Evolutionary conservation across 2,797 vertebrate genomes (phyloP).

Genomic region (Cyclura pinguis): DNA sequence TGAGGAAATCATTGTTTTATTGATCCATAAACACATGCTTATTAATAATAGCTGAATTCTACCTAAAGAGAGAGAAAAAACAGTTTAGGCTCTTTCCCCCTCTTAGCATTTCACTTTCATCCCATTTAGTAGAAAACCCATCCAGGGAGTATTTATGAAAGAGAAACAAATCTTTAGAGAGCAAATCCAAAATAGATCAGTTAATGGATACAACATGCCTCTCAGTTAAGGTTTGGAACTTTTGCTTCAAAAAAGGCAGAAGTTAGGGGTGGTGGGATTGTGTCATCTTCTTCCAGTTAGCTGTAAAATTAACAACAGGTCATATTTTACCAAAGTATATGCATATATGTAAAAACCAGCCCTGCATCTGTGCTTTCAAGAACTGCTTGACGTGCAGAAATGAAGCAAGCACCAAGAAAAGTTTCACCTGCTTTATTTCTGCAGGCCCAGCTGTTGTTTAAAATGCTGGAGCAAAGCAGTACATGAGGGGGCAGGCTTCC

Average conservation of each 20-base stretch:
- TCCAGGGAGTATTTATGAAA: constrained; percentile 57
- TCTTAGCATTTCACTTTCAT: background rate
- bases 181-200: constrained; percentile 45
- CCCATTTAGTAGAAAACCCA: constrained; percentile 58
- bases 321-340: background rate
- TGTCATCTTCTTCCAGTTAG: background rate
- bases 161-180: constrained; percentile 44
- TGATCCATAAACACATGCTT: constrained; percentile 61
- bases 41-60: constrained; percentile 61
- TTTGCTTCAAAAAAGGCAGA: constrained; percentile 42
- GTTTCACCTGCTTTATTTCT: background rate
- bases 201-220: constrained; percentile 40
- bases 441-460: background rate
- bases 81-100: constrained; percentile 37
- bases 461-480: constrained; percentile 6
- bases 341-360: background rate
- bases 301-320: background rate
- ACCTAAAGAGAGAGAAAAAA: constrained; percentile 62
- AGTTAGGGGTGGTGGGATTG: no score
- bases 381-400: constrained; percentile 1
- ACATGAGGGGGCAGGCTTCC: background rate
- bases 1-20: constrained; percentile 49
- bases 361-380: background rate
- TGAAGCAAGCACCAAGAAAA: background rate
- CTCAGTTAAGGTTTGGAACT: constrained; percentile 41